Percentiles rank a stretch among this genome's conserved stretches.
Conservation (phyloP, 2,888 invertebrate species). For the Agrochola lota region DNA sequence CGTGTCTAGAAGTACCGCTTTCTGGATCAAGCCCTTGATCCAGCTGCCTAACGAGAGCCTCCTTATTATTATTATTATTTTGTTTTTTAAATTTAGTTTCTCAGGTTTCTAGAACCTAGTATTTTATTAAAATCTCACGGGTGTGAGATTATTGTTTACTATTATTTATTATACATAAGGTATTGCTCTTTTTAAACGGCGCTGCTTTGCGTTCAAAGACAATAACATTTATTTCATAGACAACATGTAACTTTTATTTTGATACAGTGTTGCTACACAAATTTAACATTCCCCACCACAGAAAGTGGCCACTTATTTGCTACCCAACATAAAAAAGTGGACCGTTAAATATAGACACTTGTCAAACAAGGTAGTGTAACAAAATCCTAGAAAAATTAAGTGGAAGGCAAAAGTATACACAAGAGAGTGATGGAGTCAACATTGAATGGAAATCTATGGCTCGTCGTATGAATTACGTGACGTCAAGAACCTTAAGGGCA, state of each 20-base stretch:
- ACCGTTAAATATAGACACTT: background rate
- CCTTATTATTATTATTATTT: no score
- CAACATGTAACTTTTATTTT: background rate
- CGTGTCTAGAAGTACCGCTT: no score
- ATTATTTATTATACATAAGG: no score
- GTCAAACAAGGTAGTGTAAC: background rate
- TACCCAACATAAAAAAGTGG: background rate
- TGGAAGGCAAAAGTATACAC: conserved; percentile 28
- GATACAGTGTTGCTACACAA: background rate
- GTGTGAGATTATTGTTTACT: no score
- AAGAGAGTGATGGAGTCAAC: conserved; percentile 18
- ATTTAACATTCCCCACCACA: background rate
- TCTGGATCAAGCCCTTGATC: no score
- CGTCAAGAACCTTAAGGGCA: background rate
- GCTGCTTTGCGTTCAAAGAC: background rate
- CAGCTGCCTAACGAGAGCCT: no score
- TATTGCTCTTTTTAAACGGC: background rate
- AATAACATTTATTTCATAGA: background rate
- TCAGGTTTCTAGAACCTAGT: no score
- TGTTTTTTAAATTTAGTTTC: no score
- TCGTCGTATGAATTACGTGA: conserved; percentile 31
- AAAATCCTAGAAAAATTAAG: conserved; percentile 8
- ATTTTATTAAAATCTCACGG: no score
- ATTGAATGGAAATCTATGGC: conserved; percentile 15
- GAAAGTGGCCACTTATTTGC: background rate